Percentiles rank a stretch among this genome's conserved stretches.
Evolutionary conservation across 2,888 invertebrate genomes (phyloP).

Genomic region (Campoplex nolae): DNA sequence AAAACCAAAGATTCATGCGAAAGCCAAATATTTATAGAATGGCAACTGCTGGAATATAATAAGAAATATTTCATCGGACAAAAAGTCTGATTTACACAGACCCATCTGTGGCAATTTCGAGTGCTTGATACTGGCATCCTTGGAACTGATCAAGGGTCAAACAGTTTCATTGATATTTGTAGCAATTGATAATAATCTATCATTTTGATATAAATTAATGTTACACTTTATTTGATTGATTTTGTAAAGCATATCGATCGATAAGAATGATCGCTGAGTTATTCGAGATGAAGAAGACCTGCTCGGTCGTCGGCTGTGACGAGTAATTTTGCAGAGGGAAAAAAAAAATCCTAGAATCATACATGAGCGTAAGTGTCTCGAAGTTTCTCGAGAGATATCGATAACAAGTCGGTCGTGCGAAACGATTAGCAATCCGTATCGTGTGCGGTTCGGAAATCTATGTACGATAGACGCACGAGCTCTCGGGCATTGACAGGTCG

Average conservation of each 20-base stretch:
- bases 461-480: conserved; percentile 52
- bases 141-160: not conserved
- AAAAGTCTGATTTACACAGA: not conserved
- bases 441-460: conserved; percentile 75
- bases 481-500: conserved; percentile 74
- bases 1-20: not conserved
- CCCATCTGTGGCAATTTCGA: not conserved
- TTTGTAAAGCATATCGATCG: not conserved
- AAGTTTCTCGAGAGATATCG: conserved; percentile 72
- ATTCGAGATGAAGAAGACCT: conserved; percentile 9
- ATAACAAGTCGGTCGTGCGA: conserved; percentile 78
- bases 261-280: not conserved
- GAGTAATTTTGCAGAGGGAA: not conserved
- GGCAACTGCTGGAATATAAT: not conserved
- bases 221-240: not conserved
- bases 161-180: not conserved
- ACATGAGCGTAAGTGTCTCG: conserved; percentile 62
- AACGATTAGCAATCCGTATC: conserved; percentile 80
- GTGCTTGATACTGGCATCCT: not conserved
- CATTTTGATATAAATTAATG: not conserved
- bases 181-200: not conserved
- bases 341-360: not conserved
- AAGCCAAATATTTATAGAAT: not conserved
- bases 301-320: conserved; percentile 10
- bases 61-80: not conserved